Conservation (phyloP, 1,140 invertebrate genomes). For the Magallana ariakensis region DNA sequence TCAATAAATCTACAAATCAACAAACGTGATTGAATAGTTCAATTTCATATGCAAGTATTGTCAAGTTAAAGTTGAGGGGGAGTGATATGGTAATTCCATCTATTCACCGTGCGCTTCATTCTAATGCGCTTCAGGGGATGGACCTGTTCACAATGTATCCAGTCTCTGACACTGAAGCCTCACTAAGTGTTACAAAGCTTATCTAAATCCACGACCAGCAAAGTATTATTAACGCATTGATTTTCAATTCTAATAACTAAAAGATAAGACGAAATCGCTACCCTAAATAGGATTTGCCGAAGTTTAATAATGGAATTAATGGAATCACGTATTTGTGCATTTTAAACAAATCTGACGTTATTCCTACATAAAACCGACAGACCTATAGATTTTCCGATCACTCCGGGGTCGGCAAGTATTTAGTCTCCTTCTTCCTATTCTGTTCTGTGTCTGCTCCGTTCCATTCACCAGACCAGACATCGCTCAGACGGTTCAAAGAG, state of each 20-base stretch:
- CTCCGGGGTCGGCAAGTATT: too few relatives aligned
- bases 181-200: neutral
- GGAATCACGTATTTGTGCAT: neutral
- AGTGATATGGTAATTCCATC: too few relatives aligned
- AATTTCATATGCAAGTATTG: too few relatives aligned
- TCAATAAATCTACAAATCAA: too few relatives aligned
- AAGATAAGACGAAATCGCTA: neutral
- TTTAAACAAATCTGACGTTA: neutral
- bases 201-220: neutral
- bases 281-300: neutral
- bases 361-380: neutral
- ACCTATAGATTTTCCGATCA: neutral
- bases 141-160: neutral
- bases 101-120: too few relatives aligned
- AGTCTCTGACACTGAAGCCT: neutral
- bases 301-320: conserved; percentile 11
- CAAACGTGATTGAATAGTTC: too few relatives aligned
- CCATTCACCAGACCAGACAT: too few relatives aligned
- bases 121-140: too few relatives aligned
- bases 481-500: too few relatives aligned
- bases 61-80: too few relatives aligned
- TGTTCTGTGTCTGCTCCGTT: too few relatives aligned
- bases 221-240: neutral
- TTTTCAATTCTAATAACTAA: neutral
- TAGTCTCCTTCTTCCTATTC: too few relatives aligned